Percentiles rank a stretch among this genome's conserved stretches.
Conservation (phyloP, 2,797 vertebrate species). For the Hypotaenidia philippensis region DNA sequence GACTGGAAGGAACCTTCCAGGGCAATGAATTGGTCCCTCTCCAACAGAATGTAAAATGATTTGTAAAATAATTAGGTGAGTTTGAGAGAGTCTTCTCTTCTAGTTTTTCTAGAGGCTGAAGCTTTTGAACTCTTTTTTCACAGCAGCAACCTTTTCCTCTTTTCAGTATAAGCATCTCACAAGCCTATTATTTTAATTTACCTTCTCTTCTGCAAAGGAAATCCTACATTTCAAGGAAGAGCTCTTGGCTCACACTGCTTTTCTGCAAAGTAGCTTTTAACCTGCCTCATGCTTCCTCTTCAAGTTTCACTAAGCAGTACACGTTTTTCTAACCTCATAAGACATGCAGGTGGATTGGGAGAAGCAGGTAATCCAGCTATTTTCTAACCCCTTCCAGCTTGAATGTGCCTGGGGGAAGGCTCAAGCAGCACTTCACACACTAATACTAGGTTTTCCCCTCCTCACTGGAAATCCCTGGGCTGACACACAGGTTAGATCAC, state of each 20-base stretch:
- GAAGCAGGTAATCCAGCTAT: not conserved
- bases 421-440: not conserved
- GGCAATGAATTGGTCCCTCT: not conserved
- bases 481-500: rapidly evolving
- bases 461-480: not conserved
- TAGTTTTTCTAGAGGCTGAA: not conserved
- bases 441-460: not conserved
- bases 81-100: not conserved
- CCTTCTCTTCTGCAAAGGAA: not conserved
- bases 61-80: not conserved
- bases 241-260: not conserved
- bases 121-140: not conserved
- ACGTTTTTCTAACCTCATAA: not conserved
- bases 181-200: not conserved
- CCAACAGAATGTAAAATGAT: not conserved
- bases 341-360: not conserved
- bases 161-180: not conserved
- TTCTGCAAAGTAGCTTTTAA: not conserved
- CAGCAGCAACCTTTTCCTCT: not conserved
- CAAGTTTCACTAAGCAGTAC: not conserved
- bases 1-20: not conserved
- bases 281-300: not conserved
- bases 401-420: not conserved
- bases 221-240: not conserved
- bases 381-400: not conserved